These are phyloP conservation scores for Psammodynastes pulverulentus DNA, from an alignment of 2,113 vertebrate species.

Conservation along the genomic window DNA sequence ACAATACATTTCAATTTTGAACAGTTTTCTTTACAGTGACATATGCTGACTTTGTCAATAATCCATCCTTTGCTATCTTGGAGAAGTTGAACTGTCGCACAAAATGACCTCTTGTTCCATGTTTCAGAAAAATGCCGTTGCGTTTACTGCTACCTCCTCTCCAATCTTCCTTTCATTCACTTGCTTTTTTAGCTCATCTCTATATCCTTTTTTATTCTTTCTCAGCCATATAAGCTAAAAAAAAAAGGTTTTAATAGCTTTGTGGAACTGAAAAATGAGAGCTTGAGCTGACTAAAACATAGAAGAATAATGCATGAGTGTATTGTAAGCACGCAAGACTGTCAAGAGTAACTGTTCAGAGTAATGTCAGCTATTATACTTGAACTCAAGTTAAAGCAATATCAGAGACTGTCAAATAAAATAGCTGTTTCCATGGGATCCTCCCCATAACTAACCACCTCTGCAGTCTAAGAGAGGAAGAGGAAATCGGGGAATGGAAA, in stretches of 20 bases:
- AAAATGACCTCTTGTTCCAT: slow-evolving; percentile 17
- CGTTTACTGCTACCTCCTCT: slow-evolving; percentile 15
- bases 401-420: not conserved
- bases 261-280: slow-evolving; percentile 27
- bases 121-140: slow-evolving; percentile 28
- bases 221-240: slow-evolving; percentile 1
- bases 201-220: slow-evolving; percentile 17
- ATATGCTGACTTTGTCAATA: slow-evolving; percentile 46
- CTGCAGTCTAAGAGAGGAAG: not conserved
- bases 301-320: slow-evolving; percentile 2
- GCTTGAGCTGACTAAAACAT: slow-evolving; percentile 17
- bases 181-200: slow-evolving; percentile 15
- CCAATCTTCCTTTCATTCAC: slow-evolving; percentile 23
- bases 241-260: slow-evolving; percentile 20
- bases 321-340: not conserved
- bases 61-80: slow-evolving; percentile 13
- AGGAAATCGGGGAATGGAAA: not conserved
- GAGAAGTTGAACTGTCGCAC: slow-evolving; percentile 26
- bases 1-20: slow-evolving; percentile 55
- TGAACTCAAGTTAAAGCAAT: not conserved
- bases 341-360: not conserved
- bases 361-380: not conserved
- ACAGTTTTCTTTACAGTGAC: slow-evolving; percentile 27
- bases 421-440: not conserved
- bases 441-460: not conserved